Evolutionary conservation across 2,888 invertebrate species (phyloP).

Genomic region (Mimas tiliae): DNA sequence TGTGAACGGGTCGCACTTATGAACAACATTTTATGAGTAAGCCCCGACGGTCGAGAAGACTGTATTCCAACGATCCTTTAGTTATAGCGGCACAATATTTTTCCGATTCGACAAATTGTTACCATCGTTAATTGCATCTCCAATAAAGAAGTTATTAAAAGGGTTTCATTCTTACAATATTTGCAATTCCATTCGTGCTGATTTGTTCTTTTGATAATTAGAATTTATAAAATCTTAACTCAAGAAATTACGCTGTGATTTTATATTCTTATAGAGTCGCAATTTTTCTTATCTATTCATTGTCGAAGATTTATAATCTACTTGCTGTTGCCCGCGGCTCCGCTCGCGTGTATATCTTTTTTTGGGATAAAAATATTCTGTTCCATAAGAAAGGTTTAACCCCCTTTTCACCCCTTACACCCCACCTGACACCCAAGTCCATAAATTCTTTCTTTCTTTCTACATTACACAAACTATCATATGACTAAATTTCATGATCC

Average conservation of each 20-base stretch:
- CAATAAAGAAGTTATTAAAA: conserved; percentile 2
- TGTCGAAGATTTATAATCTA: background rate
- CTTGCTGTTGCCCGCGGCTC: no score
- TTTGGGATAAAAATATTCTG: no score
- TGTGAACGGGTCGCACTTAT: conserved; percentile 66
- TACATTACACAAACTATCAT: no score
- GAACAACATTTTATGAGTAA: conserved; percentile 69
- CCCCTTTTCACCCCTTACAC: no score
- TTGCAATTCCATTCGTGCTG: background rate
- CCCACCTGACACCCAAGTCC: no score
- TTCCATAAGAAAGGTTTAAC: no score
- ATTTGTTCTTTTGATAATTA: conserved; percentile 5
- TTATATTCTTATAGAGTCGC: background rate
- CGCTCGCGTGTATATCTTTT: no score
- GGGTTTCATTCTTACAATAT: conserved; percentile 16
- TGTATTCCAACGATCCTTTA: conserved; percentile 28
- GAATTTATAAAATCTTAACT: background rate
- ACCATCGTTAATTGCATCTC: conserved; percentile 1
- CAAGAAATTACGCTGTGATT: background rate
- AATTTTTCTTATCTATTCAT: background rate
- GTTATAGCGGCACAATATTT: conserved; percentile 32
- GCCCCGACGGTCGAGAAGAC: conserved; percentile 35
- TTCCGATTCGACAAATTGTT: conserved; percentile 49
- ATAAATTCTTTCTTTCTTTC: no score
- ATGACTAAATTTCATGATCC: no score